Evolutionary conservation across 2,888 invertebrate genomes (phyloP).

Genomic region (Tipula lateralis): DNA sequence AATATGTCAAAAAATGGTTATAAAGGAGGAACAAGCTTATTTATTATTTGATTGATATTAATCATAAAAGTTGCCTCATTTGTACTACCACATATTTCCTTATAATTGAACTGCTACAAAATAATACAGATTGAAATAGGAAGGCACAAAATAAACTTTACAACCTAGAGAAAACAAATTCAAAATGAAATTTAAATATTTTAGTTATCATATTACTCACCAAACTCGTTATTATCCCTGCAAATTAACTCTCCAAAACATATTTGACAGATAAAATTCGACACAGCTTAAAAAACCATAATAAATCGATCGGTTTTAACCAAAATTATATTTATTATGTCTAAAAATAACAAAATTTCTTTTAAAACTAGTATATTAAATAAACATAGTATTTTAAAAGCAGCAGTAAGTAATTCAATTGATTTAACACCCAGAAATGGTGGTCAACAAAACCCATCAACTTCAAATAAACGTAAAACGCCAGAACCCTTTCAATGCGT

Average conservation of each 20-base stretch:
- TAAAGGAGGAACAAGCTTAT: too few species aligned
- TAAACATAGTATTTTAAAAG: neutral
- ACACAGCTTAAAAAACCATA: neutral
- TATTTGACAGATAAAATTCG: neutral
- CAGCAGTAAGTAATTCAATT: neutral
- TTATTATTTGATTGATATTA: too few species aligned
- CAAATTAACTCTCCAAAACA: neutral
- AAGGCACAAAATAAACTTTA: too few species aligned
- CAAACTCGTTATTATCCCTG: too few species aligned
- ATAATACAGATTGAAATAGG: too few species aligned
- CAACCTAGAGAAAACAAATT: too few species aligned
- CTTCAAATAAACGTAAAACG: neutral
- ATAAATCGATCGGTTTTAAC: neutral
- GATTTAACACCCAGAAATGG: neutral
- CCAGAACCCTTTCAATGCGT: slow-evolving; percentile 34
- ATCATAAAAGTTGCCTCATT: too few species aligned
- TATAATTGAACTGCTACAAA: too few species aligned
- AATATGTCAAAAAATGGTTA: too few species aligned
- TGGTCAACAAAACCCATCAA: neutral
- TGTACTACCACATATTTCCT: too few species aligned
- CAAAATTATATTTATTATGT: neutral
- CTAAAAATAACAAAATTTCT: neutral
- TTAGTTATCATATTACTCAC: neutral
- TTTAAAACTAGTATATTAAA: neutral
- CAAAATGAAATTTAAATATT: too few species aligned